Percentiles rank a stretch among this genome's conserved stretches.
phyloP scores from a whole-genome alignment of 2,113 vertebrate genomes.

The Formicarius rufipectus region DNA sequence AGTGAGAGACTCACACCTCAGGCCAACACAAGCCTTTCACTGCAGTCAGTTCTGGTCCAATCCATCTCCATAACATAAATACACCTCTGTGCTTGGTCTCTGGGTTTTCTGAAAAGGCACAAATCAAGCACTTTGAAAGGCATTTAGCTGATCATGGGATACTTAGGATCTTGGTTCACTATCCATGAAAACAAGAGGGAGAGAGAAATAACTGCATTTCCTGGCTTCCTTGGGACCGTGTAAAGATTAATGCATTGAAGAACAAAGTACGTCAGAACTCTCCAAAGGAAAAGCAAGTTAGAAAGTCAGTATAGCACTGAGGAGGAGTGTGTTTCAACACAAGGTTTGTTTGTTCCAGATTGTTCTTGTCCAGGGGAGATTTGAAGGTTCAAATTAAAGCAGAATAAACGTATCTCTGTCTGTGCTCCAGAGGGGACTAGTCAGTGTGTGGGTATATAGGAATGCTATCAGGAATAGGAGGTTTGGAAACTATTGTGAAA shows the following conservation, averaged over 20 bases:
- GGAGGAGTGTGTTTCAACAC: not conserved
- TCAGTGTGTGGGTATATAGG: not conserved
- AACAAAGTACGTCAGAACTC: not conserved
- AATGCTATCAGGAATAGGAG: not conserved
- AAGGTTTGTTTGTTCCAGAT: not conserved
- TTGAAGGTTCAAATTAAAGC: not conserved
- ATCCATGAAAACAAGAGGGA: not conserved
- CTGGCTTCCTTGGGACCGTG: not conserved
- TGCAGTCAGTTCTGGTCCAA: not conserved
- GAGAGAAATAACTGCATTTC: not conserved
- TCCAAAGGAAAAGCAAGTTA: not conserved
- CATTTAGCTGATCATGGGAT: not conserved
- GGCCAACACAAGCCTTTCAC: not conserved
- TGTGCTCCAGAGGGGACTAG: not conserved
- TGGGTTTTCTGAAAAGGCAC: not conserved
- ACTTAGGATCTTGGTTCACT: not conserved
- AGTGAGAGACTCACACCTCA: not conserved
- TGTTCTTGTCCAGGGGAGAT: not conserved
- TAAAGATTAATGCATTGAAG: not conserved
- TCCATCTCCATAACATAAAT: not conserved
- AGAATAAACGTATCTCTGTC: not conserved
- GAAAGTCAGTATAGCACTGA: not conserved
- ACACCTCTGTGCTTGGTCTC: not conserved
- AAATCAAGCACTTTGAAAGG: not conserved
- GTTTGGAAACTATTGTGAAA: constrained; percentile 12